phyloP scores from a whole-genome alignment of 2,888 invertebrate species.

The Pheosia tremula region DNA sequence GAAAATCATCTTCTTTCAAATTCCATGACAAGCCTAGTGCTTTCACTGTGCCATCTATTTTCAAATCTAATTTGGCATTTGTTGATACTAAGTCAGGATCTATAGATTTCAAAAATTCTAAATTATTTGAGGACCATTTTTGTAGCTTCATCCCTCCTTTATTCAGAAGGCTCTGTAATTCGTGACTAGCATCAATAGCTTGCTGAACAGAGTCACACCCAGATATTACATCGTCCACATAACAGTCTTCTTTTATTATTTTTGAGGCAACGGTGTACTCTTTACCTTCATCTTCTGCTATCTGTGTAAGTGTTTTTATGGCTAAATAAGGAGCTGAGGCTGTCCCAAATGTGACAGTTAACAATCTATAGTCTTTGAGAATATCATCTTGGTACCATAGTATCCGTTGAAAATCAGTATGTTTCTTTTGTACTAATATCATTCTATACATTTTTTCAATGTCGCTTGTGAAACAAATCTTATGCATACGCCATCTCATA shows the following conservation, averaged over 20 bases:
- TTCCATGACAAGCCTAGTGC: conserved; percentile 33
- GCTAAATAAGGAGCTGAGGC: conserved; percentile 8
- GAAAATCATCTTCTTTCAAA: conserved; percentile 25
- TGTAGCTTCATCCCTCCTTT: conserved; percentile 2
- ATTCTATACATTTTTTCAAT: conserved; percentile 44
- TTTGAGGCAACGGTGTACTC: background rate
- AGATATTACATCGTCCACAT: conserved; percentile 3
- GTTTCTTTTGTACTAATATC: conserved; percentile 28
- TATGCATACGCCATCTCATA: conserved; percentile 34
- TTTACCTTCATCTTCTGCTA: conserved; percentile 4
- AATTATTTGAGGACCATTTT: conserved; percentile 12
- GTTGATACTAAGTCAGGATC: conserved; percentile 10
- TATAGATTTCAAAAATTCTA: conserved; percentile 7
- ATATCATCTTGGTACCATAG: background rate
- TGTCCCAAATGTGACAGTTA: conserved; percentile 1
- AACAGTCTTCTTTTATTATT: background rate
- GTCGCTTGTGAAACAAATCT: conserved; percentile 33
- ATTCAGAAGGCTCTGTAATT: background rate
- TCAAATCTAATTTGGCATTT: conserved; percentile 15
- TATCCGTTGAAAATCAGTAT: conserved; percentile 11
- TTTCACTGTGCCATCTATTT: conserved; percentile 24
- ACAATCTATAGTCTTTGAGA: background rate
- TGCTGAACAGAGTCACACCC: background rate
- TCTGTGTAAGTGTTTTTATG: background rate
- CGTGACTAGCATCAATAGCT: conserved; percentile 4